Evolutionary conservation across 2,113 vertebrate genomes (phyloP), one percentile per base, ranked within the genome.

Genomic region (Scophthalmus maximus): DNA sequence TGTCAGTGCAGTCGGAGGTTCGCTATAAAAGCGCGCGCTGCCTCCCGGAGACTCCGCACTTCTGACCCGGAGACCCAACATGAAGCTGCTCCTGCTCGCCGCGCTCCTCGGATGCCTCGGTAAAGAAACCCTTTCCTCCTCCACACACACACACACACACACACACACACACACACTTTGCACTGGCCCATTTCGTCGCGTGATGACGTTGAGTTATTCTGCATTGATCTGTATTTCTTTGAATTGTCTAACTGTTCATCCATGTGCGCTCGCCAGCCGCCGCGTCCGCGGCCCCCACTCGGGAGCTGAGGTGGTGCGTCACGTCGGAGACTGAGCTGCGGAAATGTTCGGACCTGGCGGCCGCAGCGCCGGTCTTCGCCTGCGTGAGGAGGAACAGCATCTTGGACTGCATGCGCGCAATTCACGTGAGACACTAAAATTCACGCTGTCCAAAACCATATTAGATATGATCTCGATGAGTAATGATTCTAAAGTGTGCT

Each of bases 361-460:
- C 0, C 0, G 72, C 29, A 3, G n/a, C 18, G 6, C 20, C 83
- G 0, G 34, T 0, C 0, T 88, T 92, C 47, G 0, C 42, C 14
- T 94, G 94, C 29, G 60, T 87, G 22, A 29, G 22, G 27, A 79
- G 3, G 23, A n/a, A 46, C 0, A 60, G 9, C 55, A 30, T 72
- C 18, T 0, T 80, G 0, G 83, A 76, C 0, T 94, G 93, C 69
- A 90, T 94, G 27, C 11, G 27, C 20, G 92, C 88, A 2, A 93
- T 94, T 1, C 74, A 71, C 85, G 94, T 94, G 64, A 88, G 71
- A 0, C n/a, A n/a, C n/a, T n/a, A n/a, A n/a, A n/a, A n/a, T n/a
- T n/a, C n/a, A n/a, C n/a, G n/a, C n/a, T n/a, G n/a, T n/a, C n/a
- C n/a, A n/a, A n/a, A n/a, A n/a, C n/a, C n/a, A n/a, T n/a, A n/a